Conservation (phyloP, 2,888 invertebrate genomes). For the Diaphora mendica region DNA sequence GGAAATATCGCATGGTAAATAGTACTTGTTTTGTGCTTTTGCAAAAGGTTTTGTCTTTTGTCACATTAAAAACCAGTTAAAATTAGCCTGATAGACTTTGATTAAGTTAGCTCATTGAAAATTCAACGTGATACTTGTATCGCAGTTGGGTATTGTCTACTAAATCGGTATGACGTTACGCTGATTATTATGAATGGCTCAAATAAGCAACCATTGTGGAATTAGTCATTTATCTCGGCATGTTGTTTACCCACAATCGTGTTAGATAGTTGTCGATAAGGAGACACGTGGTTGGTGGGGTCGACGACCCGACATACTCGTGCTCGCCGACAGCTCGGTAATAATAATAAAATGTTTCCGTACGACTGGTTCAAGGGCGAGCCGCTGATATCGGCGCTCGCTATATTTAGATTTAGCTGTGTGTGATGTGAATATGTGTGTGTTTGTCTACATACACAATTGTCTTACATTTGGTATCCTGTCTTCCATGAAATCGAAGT, state of each 20-base stretch:
- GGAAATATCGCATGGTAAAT: not conserved
- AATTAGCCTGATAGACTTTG: conserved; percentile 27
- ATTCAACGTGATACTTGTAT: conserved; percentile 54
- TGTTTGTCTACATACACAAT: conserved; percentile 68
- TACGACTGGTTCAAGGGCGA: conserved; percentile 87
- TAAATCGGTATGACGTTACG: conserved; percentile 73
- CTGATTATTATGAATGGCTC: conserved; percentile 81
- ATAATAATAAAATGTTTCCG: conserved; percentile 87
- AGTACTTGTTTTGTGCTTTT: not conserved
- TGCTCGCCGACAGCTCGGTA: conserved; percentile 86
- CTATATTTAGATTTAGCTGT: conserved; percentile 87
- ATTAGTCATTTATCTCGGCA: conserved; percentile 86
- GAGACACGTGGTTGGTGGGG: conserved; percentile 85
- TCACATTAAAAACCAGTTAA: conserved; percentile 27
- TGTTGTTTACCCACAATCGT: conserved; percentile 86
- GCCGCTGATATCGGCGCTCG: conserved; percentile 86
- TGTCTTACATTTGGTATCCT: conserved; percentile 63
- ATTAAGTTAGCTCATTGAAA: conserved; percentile 49
- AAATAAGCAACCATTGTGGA: conserved; percentile 80
- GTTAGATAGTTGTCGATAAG: conserved; percentile 87
- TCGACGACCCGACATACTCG: conserved; percentile 85
- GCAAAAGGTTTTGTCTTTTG: conserved; percentile 18
- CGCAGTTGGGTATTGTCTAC: conserved; percentile 63
- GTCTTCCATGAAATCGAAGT: conserved; percentile 29
- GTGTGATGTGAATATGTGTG: conserved; percentile 76